Base-by-base conservation (phyloP, 2,113 vertebrate genomes). In the Nannobrachium achirus region DNA sequence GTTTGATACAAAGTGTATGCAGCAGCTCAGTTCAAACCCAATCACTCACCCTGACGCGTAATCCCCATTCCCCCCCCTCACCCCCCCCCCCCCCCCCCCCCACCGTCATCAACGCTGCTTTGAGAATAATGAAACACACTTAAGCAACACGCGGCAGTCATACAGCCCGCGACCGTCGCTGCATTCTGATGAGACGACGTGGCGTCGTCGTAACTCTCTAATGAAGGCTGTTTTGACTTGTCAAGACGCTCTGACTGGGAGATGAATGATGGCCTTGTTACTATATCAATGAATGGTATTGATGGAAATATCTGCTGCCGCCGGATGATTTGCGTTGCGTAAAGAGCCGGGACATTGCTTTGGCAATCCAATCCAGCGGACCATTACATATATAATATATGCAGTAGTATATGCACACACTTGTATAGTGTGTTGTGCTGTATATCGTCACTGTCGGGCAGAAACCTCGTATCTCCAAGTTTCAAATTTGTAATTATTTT, bases 11-110 rank as follows among this genome's bases (percentile, higher is more conserved):
- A 90, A 93, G 90, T 89, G 87, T 92, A 85, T 84, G 85, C 89
- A 91, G 91, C 88, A 87, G 91, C 89, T 91, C 86, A 84, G 91
- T 89, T 92, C 91, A 92, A 91, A 93, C 80, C 86, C 89, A 91
- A 91, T 92, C 92, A 88, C 84, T 93, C 91, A 91, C 85, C 77
- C 89, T 90, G 91, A 92, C 91, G 89, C 86, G 81, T 88, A 87
- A 90, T 92, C 90, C 91, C 89, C 89, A 88, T 84, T 84, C 82
- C 79, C 84, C 55, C 80, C 86, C 25, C 25, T 5, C 25, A 33
- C 25, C 25, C 25, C 25, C 3, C 3, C 25, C 90, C 90, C 89
- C 89, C 25, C 3, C 25, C 25, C 88, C 85, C 85, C 82, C 79
- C 84, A 57, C 80, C 86, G 86, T 91, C 89, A 84, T 90, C 84